Evolutionary conservation across 92 coral and sea anemone genomes (phyloP).

Genomic region (Epizoanthus illoricatus): DNA sequence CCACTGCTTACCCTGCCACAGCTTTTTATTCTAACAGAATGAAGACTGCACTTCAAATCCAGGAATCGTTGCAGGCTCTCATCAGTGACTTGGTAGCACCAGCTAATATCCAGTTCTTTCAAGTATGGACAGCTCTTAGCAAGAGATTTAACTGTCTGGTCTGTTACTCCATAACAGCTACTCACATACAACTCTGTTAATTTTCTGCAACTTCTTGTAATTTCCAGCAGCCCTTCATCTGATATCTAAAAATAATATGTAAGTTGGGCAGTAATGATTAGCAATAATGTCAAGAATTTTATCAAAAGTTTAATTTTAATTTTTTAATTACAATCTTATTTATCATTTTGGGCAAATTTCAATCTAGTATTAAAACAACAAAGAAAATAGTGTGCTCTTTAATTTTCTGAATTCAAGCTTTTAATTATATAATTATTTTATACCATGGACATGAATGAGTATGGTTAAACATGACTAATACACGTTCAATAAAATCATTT

Average conservation of each 20-base stretch:
- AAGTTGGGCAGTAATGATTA: too few relatives aligned
- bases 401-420: too few relatives aligned
- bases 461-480: too few relatives aligned
- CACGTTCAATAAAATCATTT: too few relatives aligned
- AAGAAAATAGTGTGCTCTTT: too few relatives aligned
- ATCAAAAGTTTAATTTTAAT: too few relatives aligned
- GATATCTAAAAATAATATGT: conserved; percentile 52
- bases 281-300: too few relatives aligned
- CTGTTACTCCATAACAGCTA: conserved; percentile 85
- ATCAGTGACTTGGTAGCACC: conserved; percentile 79
- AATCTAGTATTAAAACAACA: too few relatives aligned
- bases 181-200: conserved; percentile 76
- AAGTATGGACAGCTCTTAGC: conserved; percentile 47
- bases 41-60: conserved; percentile 38
- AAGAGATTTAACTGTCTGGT: conserved; percentile 54
- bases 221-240: conserved; percentile 70
- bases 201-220: conserved; percentile 52
- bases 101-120: conserved; percentile 72
- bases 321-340: too few relatives aligned
- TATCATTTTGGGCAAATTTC: too few relatives aligned
- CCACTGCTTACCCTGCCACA: conserved; percentile 47
- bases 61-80: conserved; percentile 52
- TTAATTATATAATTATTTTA: too few relatives aligned
- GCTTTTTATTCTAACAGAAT: conserved; percentile 65
- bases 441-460: too few relatives aligned